Evolutionary conservation across 2,888 invertebrate genomes (phyloP).

Genomic region (Marasmarcha lunaedactyla): DNA sequence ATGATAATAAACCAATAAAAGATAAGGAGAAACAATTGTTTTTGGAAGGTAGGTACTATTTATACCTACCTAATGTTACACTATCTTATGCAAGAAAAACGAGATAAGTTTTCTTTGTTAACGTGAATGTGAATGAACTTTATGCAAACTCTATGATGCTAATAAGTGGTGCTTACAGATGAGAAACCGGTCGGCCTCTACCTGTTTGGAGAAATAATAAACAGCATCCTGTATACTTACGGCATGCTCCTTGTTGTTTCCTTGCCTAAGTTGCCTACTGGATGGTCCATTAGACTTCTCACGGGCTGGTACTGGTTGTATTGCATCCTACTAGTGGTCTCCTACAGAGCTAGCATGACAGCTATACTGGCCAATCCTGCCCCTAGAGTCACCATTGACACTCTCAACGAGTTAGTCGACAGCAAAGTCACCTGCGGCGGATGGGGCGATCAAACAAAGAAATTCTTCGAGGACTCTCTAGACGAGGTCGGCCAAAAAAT

Average conservation of each 20-base stretch:
- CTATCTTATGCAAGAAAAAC: too few species aligned
- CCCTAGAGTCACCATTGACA: conserved; percentile 84
- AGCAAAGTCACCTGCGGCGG: conserved; percentile 77
- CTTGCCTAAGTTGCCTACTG: conserved; percentile 79
- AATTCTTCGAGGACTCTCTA: conserved; percentile 77
- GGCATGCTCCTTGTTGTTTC: conserved; percentile 86
- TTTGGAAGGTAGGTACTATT: background rate
- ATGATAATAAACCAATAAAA: background rate
- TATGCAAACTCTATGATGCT: conserved; percentile 3
- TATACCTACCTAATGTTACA: too few species aligned
- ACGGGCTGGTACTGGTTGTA: conserved; percentile 93
- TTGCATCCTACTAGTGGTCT: conserved; percentile 81
- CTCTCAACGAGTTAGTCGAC: conserved; percentile 75
- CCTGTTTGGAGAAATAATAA: conserved; percentile 78
- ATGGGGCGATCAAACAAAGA: conserved; percentile 78
- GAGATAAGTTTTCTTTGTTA: too few species aligned
- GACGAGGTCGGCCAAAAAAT: conserved; percentile 77
- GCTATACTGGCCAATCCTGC: conserved; percentile 85
- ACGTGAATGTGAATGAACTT: background rate
- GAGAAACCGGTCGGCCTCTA: conserved; percentile 68
- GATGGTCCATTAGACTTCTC: conserved; percentile 83
- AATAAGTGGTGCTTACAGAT: conserved; percentile 35
- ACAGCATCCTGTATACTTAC: conserved; percentile 83
- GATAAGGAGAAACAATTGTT: background rate
- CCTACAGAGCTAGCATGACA: conserved; percentile 87